These are phyloP conservation scores for Chaetodon trifascialis DNA, from an alignment of 2,113 vertebrate genomes.

Conservation along the genomic window DNA sequence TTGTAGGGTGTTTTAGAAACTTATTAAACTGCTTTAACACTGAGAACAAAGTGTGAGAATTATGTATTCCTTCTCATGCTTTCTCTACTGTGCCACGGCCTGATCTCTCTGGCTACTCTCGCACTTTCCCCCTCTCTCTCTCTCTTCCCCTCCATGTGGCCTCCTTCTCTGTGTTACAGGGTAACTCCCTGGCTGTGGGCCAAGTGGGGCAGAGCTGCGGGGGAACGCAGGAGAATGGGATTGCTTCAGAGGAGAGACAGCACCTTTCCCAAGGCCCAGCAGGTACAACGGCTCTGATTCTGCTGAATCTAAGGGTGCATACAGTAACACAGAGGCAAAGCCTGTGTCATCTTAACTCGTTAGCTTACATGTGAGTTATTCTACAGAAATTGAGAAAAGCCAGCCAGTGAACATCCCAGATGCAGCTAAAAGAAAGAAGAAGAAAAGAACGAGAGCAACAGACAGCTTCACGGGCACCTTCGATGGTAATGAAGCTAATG, in stretches of 20 bases:
- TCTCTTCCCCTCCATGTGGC: background rate
- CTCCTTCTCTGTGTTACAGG: conserved; percentile 66
- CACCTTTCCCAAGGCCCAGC: conserved; percentile 53
- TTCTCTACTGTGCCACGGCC: conserved; percentile 22
- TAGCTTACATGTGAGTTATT: background rate
- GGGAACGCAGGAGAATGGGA: conserved; percentile 55
- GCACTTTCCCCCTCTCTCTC: conserved; percentile 10
- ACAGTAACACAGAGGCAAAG: background rate
- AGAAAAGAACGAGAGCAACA: conserved; percentile 90
- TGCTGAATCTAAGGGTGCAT: background rate
- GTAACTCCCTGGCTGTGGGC: conserved; percentile 71
- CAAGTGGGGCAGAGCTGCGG: conserved; percentile 70
- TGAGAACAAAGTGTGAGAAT: background rate
- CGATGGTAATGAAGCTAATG: conserved; percentile 84
- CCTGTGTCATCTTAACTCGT: background rate
- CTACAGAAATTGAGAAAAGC: conserved; percentile 89
- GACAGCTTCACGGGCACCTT: conserved; percentile 91
- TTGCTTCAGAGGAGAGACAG: conserved; percentile 54
- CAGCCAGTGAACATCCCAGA: conserved; percentile 90
- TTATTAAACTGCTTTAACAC: background rate
- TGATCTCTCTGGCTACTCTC: conserved; percentile 35
- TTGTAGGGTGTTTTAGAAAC: background rate
- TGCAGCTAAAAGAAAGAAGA: conserved; percentile 90
- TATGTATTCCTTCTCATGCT: background rate
- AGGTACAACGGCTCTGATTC: conserved; percentile 56